Evolutionary conservation across 2,888 invertebrate species (phyloP), one percentile per base, ranked within the genome.

Genomic region (Autographa gamma): DNA sequence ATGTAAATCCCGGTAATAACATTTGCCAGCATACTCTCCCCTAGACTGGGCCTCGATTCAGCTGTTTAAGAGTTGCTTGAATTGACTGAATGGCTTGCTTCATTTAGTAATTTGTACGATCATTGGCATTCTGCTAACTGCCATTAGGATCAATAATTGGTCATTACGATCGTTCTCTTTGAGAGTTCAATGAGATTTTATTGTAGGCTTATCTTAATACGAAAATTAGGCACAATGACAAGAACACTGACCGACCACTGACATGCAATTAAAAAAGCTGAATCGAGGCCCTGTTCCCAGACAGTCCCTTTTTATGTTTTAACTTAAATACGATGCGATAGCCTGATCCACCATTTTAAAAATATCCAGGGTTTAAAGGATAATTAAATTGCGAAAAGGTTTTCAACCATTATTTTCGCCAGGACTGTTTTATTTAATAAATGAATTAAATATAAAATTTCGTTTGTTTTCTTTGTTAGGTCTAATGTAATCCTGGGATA

Each of bases 1-100:
- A 83, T 83, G 78, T 83, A 86, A 86, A 85, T 84, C 85, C 83
- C 67, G 18, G 77, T 85, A 86, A 82, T 88, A 85, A 81, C 81
- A 77, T 85, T 88, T 82, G 85, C 85, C 81, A 79, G 74, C 68
- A 74, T 75, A 71, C 77, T 71, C 74, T 61, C 65, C 59, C 68
- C 63, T 66, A 65, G 63, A 60, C 68, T 72, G 61, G 63, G 63
- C 25, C 25, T 25, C 25, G 25, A 25, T 25, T 25, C 25, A 25
- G 25, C 25, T 25, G 3, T 25, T 25, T 25, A 25, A 25, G 25
- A 25, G 25, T 25, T 25, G 25, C 25, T 25, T 25, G 25, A 25
- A 25, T 25, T 25, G 25, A 25, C 25, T 3, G 25, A 25, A 25
- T 25, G 25, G 3, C 25, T 3, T 25, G 25, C 25, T 25, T 25